phyloP scores from a whole-genome alignment of 2,797 vertebrate genomes.

The Astyanax mexicanus region DNA sequence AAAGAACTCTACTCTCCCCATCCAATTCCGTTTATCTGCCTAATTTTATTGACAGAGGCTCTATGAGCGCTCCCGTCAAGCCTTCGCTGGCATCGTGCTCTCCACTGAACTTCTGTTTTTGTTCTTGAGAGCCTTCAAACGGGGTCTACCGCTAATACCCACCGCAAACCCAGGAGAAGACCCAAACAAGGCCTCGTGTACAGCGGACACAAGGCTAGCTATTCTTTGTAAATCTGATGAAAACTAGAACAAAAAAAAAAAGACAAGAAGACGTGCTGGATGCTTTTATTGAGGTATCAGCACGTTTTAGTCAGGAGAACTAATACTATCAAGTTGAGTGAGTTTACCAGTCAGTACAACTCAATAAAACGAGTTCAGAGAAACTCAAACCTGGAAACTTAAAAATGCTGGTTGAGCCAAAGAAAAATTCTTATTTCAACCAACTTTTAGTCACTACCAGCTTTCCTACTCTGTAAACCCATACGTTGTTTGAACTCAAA shows the following conservation, averaged over 20 bases:
- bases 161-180: neutral
- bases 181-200: neutral
- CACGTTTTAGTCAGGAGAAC: no score
- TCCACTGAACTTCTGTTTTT: constrained; percentile 29
- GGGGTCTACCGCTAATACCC: neutral
- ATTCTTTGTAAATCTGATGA: no score
- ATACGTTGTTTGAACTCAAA: no score
- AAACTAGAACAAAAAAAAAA: no score
- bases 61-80: constrained; percentile 35
- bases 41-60: constrained; percentile 61
- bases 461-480: no score
- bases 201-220: neutral
- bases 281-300: neutral
- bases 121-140: constrained; percentile 15
- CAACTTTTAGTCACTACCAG: no score
- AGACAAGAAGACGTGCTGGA: neutral
- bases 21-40: constrained; percentile 52
- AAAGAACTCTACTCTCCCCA: constrained; percentile 53
- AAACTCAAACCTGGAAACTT: no score
- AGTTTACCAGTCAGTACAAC: no score
- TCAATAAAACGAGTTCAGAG: no score
- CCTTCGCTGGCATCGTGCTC: constrained; percentile 27
- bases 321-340: no score
- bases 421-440: no score
- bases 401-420: no score